Percentiles rank a stretch among this genome's conserved stretches.
These are phyloP conservation scores for Papilio protenor DNA, from an alignment of 2,888 invertebrate genomes.

Conservation along the genomic window DNA sequence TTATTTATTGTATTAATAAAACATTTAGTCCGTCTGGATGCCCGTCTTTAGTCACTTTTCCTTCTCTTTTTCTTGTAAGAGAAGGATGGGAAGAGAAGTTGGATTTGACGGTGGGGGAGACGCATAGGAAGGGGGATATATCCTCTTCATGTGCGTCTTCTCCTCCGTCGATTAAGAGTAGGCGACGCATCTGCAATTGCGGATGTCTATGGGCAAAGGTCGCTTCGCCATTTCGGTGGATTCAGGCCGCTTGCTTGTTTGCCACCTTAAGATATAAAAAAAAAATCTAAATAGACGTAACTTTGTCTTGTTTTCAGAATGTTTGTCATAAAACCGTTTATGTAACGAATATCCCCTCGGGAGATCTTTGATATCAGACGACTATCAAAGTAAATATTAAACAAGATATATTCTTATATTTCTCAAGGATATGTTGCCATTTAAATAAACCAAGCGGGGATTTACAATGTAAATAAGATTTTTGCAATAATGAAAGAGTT, in stretches of 20 bases:
- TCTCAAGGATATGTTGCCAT: conserved; percentile 32
- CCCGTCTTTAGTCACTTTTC: no score
- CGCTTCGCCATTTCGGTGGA: no score
- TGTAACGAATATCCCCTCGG: conserved; percentile 30
- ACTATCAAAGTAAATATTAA: conserved; percentile 31
- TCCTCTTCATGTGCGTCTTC: no score
- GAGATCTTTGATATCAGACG: conserved; percentile 20
- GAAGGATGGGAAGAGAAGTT: no score
- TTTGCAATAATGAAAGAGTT: conserved; percentile 41
- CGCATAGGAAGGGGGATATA: no score
- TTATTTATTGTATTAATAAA: background rate
- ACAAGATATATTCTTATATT: conserved; percentile 23
- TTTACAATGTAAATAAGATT: conserved; percentile 44
- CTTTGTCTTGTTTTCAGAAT: conserved; percentile 21
- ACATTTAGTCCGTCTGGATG: background rate
- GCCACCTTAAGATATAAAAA: no score
- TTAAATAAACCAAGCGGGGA: conserved; percentile 37
- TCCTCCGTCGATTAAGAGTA: no score
- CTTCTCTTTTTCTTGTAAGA: no score
- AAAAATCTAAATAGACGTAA: conserved; percentile 13
- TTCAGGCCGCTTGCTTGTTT: no score
- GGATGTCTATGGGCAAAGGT: no score
- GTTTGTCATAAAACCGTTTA: conserved; percentile 34
- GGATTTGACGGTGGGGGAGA: no score
- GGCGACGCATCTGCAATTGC: no score